These are phyloP conservation scores for Synanceia verrucosa DNA, from an alignment of 2,797 vertebrate species.

Conservation along the genomic window DNA sequence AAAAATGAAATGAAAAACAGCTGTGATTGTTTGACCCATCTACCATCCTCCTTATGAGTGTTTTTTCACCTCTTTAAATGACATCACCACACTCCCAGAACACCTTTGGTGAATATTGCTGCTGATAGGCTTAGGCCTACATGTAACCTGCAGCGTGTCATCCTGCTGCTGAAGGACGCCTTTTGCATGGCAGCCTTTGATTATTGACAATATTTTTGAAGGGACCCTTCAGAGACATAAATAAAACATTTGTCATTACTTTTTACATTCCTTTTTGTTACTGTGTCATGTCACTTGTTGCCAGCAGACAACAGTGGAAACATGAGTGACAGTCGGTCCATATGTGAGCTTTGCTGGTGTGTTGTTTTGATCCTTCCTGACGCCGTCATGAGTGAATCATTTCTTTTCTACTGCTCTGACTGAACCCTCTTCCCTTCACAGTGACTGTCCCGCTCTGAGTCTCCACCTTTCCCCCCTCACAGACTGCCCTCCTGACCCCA, in stretches of 20 bases:
- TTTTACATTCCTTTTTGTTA: too few species aligned
- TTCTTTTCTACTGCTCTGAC: not conserved
- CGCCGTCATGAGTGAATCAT: not conserved
- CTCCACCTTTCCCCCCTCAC: not conserved
- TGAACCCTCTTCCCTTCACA: not conserved
- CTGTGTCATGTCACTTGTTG: too few species aligned
- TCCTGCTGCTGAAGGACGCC: too few species aligned
- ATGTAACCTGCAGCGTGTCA: not conserved
- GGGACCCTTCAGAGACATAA: too few species aligned
- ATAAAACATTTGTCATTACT: too few species aligned
- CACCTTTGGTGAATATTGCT: not conserved
- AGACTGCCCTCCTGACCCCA: slow-evolving; percentile 52
- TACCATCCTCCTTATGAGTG: not conserved
- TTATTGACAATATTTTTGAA: too few species aligned
- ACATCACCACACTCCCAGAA: not conserved
- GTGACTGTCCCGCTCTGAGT: slow-evolving; percentile 3
- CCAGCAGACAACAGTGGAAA: not conserved
- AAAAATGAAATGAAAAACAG: not conserved
- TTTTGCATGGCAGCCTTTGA: too few species aligned
- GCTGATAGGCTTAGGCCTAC: not conserved
- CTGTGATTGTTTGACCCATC: not conserved
- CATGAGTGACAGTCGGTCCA: not conserved
- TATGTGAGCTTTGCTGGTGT: not conserved
- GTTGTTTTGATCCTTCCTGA: not conserved
- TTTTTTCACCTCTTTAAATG: not conserved